phyloP scores from a whole-genome alignment of 2,888 invertebrate species.

The Cheilosia vulpina region DNA sequence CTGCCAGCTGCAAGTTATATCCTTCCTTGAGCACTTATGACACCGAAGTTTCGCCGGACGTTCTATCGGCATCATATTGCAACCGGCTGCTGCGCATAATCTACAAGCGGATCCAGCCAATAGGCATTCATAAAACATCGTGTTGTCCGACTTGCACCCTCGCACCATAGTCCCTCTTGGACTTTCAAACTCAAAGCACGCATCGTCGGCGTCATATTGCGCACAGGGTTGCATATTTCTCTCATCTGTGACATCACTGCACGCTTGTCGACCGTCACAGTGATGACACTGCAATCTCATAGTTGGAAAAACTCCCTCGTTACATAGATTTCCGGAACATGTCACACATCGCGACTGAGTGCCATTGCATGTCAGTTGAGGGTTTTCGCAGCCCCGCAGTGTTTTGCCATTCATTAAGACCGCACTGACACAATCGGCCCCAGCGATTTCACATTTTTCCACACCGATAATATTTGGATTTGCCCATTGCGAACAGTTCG shows the following conservation, averaged over 20 bases:
- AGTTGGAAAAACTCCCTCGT: slow-evolving; percentile 78
- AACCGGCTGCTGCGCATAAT: slow-evolving; percentile 77
- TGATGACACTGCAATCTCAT: slow-evolving; percentile 79
- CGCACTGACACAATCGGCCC: slow-evolving; percentile 77
- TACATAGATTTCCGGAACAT: slow-evolving; percentile 79
- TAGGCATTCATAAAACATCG: slow-evolving; percentile 78
- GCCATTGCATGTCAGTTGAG: slow-evolving; percentile 76
- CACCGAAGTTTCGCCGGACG: slow-evolving; percentile 57
- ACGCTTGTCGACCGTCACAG: slow-evolving; percentile 73
- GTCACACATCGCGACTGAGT: slow-evolving; percentile 75
- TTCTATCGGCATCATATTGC: slow-evolving; percentile 76
- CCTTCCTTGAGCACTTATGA: slow-evolving; percentile 61
- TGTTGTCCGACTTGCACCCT: slow-evolving; percentile 79
- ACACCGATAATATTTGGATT: slow-evolving; percentile 77
- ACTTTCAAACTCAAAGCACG: slow-evolving; percentile 79
- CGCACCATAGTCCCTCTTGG: slow-evolving; percentile 76
- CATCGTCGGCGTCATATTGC: slow-evolving; percentile 45
- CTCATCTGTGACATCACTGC: slow-evolving; percentile 35
- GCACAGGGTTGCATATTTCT: slow-evolving; percentile 76
- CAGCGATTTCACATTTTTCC: slow-evolving; percentile 77
- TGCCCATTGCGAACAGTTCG: slow-evolving; percentile 80
- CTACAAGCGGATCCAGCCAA: slow-evolving; percentile 76
- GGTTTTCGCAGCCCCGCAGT: slow-evolving; percentile 78
- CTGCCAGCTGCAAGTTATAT: slow-evolving; percentile 58
- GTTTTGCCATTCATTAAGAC: slow-evolving; percentile 77